These are phyloP conservation scores for Drosophila kokeensis DNA, from an alignment of 2,888 invertebrate genomes.

Conservation along the genomic window DNA sequence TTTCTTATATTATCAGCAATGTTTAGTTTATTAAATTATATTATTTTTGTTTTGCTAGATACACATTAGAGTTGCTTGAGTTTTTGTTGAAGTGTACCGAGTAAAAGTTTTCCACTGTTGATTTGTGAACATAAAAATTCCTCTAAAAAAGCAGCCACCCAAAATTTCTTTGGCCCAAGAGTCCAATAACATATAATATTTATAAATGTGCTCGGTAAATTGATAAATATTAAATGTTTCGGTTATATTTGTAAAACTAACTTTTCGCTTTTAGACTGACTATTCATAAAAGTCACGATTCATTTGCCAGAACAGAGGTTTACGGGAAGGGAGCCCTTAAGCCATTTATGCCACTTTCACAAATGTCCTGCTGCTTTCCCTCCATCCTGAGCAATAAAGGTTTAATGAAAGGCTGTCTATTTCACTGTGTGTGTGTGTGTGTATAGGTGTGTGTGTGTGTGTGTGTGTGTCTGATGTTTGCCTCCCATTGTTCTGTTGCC, in stretches of 20 bases:
- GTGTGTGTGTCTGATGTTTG: slow-evolving; percentile 34
- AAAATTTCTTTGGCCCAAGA: background rate
- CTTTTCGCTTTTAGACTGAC: slow-evolving; percentile 2
- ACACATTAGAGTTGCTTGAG: background rate
- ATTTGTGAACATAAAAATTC: background rate
- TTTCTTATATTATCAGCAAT: background rate
- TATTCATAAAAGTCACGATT: slow-evolving; percentile 1
- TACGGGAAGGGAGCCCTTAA: slow-evolving; percentile 3
- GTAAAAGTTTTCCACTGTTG: background rate
- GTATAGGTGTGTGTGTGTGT: slow-evolving; percentile 3
- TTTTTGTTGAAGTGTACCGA: background rate
- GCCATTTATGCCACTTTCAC: slow-evolving; percentile 24
- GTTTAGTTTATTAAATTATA: background rate
- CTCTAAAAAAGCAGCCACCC: background rate
- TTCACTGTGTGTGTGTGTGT: slow-evolving; percentile 7
- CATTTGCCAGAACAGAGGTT: slow-evolving; percentile 8
- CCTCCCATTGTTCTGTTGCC: slow-evolving; percentile 34
- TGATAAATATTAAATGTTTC: background rate
- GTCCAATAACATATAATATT: slow-evolving; percentile 21
- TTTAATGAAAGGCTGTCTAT: slow-evolving; percentile 53
- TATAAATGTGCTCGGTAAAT: background rate
- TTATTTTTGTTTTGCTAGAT: background rate
- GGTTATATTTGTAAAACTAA: background rate
- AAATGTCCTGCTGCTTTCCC: slow-evolving; percentile 28
- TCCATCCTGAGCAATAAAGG: slow-evolving; percentile 32